Base-by-base conservation (phyloP, 37 sponge, comb jelly and placozoan species). In the Aphrocallistes beatrix region DNA sequence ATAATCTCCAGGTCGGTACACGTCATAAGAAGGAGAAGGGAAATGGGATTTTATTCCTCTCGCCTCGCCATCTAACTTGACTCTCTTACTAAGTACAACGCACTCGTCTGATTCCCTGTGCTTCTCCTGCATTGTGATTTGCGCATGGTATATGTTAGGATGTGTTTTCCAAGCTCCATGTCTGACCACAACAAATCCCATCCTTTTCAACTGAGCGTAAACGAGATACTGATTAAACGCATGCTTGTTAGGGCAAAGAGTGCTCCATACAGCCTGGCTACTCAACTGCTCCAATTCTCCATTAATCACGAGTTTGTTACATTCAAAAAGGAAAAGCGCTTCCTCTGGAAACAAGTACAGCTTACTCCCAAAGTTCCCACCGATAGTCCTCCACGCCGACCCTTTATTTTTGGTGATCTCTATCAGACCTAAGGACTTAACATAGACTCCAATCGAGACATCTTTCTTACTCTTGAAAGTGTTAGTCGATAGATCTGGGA, bases 171-270 rank as follows among this genome's bases (percentile, higher is more conserved):
- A 60, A 3, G 75, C 75, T 30, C 75, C 75, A 13, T 60, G 75
- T 13, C 75, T 3, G 34, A 60, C 34, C 6, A 60, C 75, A 60
- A 60, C 3, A 60, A 25, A 60, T 19, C 75, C 75, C 75, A 60
- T 60, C 21, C 75, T 3, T 60, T 60, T 60, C 75, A 60, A 60
- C 75, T 60, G 75, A 60, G 75, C 75, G n/a, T 60, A 60, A 32
- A 28, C 75, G 3, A 60, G 25, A 60, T 60, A 60, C 75, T 13
- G 25, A 30, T 60, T 60, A 30, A 60, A 60, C 3, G 75, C 75
- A 6, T 60, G 75, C 21, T 60, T 60, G n/a, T 28, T 13, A 21
- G 75, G 75, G 75, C 75, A 60, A 19, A 60, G n/a, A 19, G 21
- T 28, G 34, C 75, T 60, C 75, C 75, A 60, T 25, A 19, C n/a